Conservation (phyloP, 2,113 vertebrate genomes). For the Junco hyemalis region DNA sequence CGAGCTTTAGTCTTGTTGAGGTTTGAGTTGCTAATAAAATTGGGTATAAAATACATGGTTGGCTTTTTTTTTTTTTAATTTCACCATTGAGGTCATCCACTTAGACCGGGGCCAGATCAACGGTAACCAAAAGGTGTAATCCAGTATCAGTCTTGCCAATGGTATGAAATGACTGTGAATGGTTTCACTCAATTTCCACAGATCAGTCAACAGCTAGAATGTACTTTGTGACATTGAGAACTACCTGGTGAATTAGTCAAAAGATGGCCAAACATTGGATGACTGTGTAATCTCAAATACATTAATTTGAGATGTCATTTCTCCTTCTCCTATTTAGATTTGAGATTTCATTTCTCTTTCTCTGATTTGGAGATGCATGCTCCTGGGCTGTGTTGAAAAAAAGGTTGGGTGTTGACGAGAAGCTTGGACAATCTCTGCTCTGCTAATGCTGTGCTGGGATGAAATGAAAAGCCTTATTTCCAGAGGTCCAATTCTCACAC, state of each 20-base stretch:
- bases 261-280: neutral
- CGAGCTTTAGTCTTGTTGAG: neutral
- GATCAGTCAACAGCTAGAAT: neutral
- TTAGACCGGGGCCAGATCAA: neutral
- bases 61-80: neutral
- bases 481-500: neutral
- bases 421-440: neutral
- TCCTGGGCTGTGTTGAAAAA: neutral
- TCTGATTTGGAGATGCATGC: fast-evolving
- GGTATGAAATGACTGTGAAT: neutral
- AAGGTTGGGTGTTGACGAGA: neutral
- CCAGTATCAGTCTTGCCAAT: neutral
- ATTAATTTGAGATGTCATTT: neutral
- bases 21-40: neutral
- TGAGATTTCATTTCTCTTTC: neutral
- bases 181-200: neutral
- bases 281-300: neutral
- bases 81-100: neutral
- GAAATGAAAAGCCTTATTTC: neutral
- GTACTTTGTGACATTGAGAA: neutral
- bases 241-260: neutral
- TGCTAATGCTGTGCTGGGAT: neutral
- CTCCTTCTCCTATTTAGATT: neutral
- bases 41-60: neutral
- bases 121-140: neutral